Evolutionary conservation across 2,888 invertebrate genomes (phyloP), one percentile per base, ranked within the genome.

Genomic region (Cynaeus angustus): DNA sequence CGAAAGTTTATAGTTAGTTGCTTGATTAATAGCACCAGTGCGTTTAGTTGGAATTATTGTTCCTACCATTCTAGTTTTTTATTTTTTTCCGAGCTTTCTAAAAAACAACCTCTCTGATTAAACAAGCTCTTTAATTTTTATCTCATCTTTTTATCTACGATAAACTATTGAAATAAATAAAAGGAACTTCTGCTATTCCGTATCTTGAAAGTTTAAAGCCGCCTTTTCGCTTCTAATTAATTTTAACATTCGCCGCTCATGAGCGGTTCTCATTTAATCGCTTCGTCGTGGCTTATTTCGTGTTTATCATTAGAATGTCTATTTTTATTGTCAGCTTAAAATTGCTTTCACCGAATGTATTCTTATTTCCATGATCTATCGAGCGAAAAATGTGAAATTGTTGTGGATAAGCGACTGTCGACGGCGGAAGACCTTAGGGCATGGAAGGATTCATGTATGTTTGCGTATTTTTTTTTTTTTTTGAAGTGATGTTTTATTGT

Each of bases 251-350:
- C 8, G 6, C 16, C 7, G 46, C 46, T 46, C 16, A 46, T 16
- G 16, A 16, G 16, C 5, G 16, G 16, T 14, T 46, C 16, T 1
- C 46, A n/a, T 46, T 46, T 46, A 46, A 46, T 16, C 14, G 46
- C 16, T 7, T 16, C 46, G 7, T 16, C 46, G 46, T 9, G 16
- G 46, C 46, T 46, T 16, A 46, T 46, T 46, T 46, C 46, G 9
- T 46, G 46, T 46, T 46, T 46, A 46, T 16, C 46, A 16, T 46
- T 16, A 16, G 46, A 46, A 46, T 46, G 46, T 13, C 16, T 46
- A 46, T 16, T 46, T 46, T 46, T 46, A 46, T 46, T 13, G 16
- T 16, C 43, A 12, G 10, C 3, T 12, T 43, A 12, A 13, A 3
- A 43, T 6, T 43, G 43, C 12, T 12, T 43, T 2, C 12, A 12